These are phyloP conservation scores for Parazoanthus swiftii DNA, from an alignment of 92 coral and sea anemone species.

Conservation along the genomic window DNA sequence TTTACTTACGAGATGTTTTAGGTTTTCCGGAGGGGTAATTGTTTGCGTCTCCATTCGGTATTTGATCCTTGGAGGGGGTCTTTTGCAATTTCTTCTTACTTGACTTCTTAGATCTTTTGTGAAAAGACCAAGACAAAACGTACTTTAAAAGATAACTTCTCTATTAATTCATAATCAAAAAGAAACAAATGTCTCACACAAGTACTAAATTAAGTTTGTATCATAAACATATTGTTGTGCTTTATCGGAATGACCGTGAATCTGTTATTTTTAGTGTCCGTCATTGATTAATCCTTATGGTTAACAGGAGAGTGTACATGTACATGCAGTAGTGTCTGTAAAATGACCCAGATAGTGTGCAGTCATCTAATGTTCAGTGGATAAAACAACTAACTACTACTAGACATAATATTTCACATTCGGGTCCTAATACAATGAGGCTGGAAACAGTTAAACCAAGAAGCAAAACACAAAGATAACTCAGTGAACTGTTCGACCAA, in stretches of 20 bases:
- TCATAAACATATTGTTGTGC: no score
- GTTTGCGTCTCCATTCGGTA: neutral
- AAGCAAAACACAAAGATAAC: no score
- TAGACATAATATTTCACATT: neutral
- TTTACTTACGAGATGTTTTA: slow-evolving; percentile 37
- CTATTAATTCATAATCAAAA: no score
- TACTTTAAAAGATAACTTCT: no score
- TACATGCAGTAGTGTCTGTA: no score
- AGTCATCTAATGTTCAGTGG: neutral
- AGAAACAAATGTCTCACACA: no score
- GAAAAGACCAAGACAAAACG: neutral
- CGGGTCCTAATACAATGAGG: neutral
- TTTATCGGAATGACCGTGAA: no score
- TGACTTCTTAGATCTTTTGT: slow-evolving; percentile 46
- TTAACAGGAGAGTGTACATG: no score
- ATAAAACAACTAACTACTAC: neutral
- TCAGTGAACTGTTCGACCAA: neutral
- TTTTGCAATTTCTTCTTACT: slow-evolving; percentile 32
- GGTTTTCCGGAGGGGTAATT: slow-evolving; percentile 34
- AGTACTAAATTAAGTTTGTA: no score
- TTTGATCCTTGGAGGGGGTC: slow-evolving; percentile 1
- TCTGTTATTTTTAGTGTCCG: no score
- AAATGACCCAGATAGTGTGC: no score
- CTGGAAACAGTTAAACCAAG: neutral
- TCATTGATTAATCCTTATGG: no score